Evolutionary conservation across 2,888 invertebrate species (phyloP), one percentile per base, ranked within the genome.

Genomic region (Lagria hirta): DNA sequence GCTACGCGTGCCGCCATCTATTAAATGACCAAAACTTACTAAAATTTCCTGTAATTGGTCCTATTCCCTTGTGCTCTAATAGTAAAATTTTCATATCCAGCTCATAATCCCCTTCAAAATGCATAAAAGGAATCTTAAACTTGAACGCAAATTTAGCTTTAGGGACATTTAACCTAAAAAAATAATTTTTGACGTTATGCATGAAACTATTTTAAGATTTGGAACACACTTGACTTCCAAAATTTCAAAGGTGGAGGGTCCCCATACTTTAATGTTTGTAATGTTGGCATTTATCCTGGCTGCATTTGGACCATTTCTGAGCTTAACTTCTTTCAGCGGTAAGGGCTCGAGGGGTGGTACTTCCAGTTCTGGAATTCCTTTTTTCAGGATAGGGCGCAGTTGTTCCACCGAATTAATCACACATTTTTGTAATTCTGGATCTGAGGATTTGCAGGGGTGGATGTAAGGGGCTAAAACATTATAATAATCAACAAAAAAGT

Each of bases 11-110:
- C n/a, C n/a, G n/a, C n/a, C n/a, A n/a, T n/a, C n/a, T n/a, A n/a
- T n/a, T n/a, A n/a, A n/a, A n/a, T n/a, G n/a, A n/a, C n/a, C n/a
- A n/a, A n/a, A 20, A 78, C 82, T 79, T 68, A 84, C 84, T 78
- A 58, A 84, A 83, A 33, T 79, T 81, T 49, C 84, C 84, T 0
- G 75, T 78, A 48, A 84, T 75, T 43, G 81, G 79, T 10, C 85
- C 85, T 48, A 77, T 69, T 11, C 84, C 84, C 49, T 79, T 75
- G 8, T 84, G 72, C 52, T 78, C 74, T 14, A 84, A 67, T 22
- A 84, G 67, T 21, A 85, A 62, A 5, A 85, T 75, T 43, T 81
- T 78, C 56, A 84, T 81, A 58, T 84, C 80, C 70, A 84, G 80
- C 65, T 81, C 79, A 69, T 84, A 85, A 57, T 83, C 80, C 12